Percentiles rank a stretch among this genome's conserved stretches.
Evolutionary conservation across 2,113 vertebrate genomes (phyloP).

Genomic region (Ciconia boyciana): DNA sequence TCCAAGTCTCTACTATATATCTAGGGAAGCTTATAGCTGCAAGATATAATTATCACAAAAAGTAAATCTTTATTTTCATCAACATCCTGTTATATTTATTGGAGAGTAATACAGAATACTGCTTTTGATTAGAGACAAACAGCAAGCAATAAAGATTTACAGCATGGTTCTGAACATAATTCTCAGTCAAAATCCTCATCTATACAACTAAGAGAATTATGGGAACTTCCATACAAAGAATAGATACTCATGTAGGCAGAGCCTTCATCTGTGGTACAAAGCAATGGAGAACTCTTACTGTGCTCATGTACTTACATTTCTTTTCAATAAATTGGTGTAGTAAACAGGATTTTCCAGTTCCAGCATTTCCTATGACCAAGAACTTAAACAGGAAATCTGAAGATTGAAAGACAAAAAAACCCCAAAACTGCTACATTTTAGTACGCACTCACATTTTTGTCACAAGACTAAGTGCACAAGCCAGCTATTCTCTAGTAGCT

Average conservation of each 20-base stretch:
- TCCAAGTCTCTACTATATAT: not conserved
- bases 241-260: not conserved
- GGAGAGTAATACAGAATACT: not conserved
- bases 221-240: not conserved
- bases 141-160: not conserved
- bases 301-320: conserved; percentile 74
- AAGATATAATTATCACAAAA: not conserved
- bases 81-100: not conserved
- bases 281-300: not conserved
- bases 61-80: not conserved
- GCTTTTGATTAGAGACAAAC: not conserved
- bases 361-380: conserved; percentile 82
- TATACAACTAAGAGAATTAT: not conserved
- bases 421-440: not conserved
- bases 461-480: not conserved
- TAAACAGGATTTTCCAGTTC: conserved; percentile 80
- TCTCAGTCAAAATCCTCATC: not conserved
- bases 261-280: not conserved
- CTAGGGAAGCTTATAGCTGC: not conserved
- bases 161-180: not conserved
- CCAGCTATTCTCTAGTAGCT: not conserved
- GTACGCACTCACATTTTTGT: not conserved
- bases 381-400: conserved; percentile 82
- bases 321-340: conserved; percentile 82
- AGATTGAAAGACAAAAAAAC: not conserved